Percentiles rank a stretch among this genome's conserved stretches.
These are phyloP conservation scores for Pristis pectinata DNA, from an alignment of 2,797 vertebrate species.

Conservation along the genomic window DNA sequence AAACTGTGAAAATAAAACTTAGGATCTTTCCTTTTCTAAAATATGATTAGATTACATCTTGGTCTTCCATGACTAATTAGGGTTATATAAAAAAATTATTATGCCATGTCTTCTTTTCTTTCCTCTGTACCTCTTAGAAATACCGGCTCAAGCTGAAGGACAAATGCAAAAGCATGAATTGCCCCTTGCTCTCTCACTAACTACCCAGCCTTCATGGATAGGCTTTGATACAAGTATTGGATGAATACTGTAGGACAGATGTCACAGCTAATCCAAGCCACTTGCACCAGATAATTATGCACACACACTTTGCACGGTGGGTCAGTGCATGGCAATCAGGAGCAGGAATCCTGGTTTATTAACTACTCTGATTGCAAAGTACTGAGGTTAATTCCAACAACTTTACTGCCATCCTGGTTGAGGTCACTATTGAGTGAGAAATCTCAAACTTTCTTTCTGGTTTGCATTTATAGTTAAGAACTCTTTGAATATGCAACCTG, in stretches of 20 bases:
- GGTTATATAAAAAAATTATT: not conserved
- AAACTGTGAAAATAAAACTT: not conserved
- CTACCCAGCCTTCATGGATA: not conserved
- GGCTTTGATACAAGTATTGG: too few species aligned
- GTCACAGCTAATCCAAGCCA: not conserved
- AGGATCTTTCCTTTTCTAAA: not conserved
- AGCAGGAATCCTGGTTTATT: not conserved
- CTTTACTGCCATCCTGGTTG: not conserved
- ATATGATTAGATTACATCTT: not conserved
- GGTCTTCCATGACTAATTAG: not conserved
- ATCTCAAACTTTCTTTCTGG: not conserved
- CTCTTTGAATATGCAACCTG: too few species aligned
- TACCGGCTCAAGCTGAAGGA: not conserved
- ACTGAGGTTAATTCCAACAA: not conserved
- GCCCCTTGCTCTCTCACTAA: not conserved
- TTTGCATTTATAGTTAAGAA: not conserved
- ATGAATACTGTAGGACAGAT: not conserved
- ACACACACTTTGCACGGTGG: not conserved
- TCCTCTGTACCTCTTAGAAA: not conserved
- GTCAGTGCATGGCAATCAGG: not conserved
- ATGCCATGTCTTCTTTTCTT: not conserved
- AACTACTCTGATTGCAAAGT: not conserved
- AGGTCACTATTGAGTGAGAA: not conserved
- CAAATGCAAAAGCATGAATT: not conserved
- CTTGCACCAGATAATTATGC: not conserved